These are phyloP conservation scores for Trinectes maculatus DNA, from an alignment of 2,113 vertebrate genomes.

Conservation along the genomic window DNA sequence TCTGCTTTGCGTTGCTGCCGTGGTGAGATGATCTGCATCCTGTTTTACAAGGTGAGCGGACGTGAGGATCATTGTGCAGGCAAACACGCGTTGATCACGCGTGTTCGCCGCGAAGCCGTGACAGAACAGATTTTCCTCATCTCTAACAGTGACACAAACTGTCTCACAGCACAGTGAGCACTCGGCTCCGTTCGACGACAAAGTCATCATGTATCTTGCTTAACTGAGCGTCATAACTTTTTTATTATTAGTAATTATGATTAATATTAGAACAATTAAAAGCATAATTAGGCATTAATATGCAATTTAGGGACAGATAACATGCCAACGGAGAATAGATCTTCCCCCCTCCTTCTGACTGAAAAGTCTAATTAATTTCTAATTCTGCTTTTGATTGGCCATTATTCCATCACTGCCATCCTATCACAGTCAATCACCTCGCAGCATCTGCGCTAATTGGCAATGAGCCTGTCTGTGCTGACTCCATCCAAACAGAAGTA, in stretches of 20 bases:
- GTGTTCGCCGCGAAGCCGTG: neutral
- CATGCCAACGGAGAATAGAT: constrained; percentile 56
- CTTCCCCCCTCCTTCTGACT: constrained; percentile 23
- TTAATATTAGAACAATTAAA: constrained; percentile 73
- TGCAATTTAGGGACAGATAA: constrained; percentile 65
- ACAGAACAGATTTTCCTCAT: neutral
- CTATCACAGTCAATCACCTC: constrained; percentile 55
- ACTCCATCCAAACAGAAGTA: constrained; percentile 15
- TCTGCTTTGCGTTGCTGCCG: constrained; percentile 27
- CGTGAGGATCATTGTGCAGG: constrained; percentile 1
- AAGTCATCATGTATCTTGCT: constrained; percentile 16
- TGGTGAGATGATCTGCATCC: constrained; percentile 13
- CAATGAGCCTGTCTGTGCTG: constrained; percentile 10
- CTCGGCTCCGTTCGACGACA: neutral
- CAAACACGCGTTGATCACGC: constrained; percentile 6
- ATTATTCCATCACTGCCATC: constrained; percentile 47
- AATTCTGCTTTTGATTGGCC: constrained; percentile 55
- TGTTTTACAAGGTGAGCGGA: constrained; percentile 6
- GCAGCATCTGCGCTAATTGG: constrained; percentile 35
- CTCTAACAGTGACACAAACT: neutral
- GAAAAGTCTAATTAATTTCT: constrained; percentile 47
- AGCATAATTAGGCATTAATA: constrained; percentile 73
- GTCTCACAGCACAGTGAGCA: neutral
- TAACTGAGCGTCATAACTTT: constrained; percentile 25
- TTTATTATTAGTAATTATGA: constrained; percentile 65